A percentile compares a stretch with the other conserved stretches of the same genome.
Conservation (phyloP, 2,797 vertebrate species). For the Atherinosoma microstoma region DNA sequence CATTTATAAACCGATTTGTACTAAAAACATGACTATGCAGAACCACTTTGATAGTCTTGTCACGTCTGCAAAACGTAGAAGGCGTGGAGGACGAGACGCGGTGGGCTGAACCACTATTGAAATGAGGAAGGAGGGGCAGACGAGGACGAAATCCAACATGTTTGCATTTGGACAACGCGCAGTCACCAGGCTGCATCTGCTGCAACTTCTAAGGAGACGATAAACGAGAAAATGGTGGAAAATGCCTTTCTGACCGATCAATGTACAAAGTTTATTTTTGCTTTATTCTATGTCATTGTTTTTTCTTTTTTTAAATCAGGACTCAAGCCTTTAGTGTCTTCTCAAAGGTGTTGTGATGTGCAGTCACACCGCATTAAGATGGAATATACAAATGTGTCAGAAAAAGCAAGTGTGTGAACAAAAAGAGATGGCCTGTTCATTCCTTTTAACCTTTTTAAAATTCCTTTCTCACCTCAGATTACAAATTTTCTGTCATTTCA, state of each 20-base stretch:
- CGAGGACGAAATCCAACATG: slow-evolving; percentile 53
- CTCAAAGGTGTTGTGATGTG: slow-evolving; percentile 63
- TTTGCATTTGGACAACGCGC: slow-evolving; percentile 62
- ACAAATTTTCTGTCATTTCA: slow-evolving; percentile 17
- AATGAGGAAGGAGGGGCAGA: slow-evolving; percentile 1
- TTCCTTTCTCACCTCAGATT: slow-evolving; percentile 28
- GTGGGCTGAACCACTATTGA: slow-evolving; percentile 64
- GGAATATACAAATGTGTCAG: slow-evolving; percentile 47
- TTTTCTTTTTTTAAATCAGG: slow-evolving; percentile 63
- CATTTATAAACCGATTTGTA: slow-evolving; percentile 72
- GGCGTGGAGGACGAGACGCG: slow-evolving; percentile 8
- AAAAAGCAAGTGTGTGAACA: slow-evolving; percentile 43
- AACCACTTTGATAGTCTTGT: slow-evolving; percentile 76
- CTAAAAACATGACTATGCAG: slow-evolving; percentile 85
- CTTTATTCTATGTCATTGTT: slow-evolving; percentile 52
- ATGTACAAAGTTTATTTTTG: slow-evolving; percentile 80
- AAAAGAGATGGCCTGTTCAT: slow-evolving; percentile 38
- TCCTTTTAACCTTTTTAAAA: slow-evolving; percentile 11
- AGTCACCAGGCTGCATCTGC: slow-evolving; percentile 61
- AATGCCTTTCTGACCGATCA: slow-evolving; percentile 78
- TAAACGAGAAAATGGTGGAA: slow-evolving; percentile 54
- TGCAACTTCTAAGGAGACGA: slow-evolving; percentile 56
- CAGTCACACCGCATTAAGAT: slow-evolving; percentile 49
- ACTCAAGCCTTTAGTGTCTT: slow-evolving; percentile 84
- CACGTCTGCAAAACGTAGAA: slow-evolving; percentile 41